Conservation (phyloP, 2,113 vertebrate genomes). For the Paraplagusia blochii region DNA sequence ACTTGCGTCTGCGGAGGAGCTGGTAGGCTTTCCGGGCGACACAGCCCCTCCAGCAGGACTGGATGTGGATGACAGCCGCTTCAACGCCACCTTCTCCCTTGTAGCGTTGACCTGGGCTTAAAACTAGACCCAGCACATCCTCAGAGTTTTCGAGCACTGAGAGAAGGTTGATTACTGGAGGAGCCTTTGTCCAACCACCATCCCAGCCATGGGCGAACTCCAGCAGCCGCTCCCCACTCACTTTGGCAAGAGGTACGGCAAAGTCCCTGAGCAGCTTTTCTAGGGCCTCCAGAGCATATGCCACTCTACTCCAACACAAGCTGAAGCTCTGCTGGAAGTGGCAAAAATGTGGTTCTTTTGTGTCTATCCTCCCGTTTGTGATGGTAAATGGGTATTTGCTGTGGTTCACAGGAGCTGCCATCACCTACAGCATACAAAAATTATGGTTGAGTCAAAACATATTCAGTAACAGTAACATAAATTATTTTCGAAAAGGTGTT, state of each 20-base stretch:
- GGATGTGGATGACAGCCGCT: conserved; percentile 74
- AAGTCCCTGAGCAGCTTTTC: conserved; percentile 75
- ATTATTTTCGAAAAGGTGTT: not conserved
- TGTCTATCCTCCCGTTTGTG: conserved; percentile 67
- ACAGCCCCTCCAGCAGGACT: conserved; percentile 76
- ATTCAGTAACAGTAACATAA: not conserved
- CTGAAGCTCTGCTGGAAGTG: conserved; percentile 74
- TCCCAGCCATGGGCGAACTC: conserved; percentile 57
- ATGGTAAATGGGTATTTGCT: conserved; percentile 58
- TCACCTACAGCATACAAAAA: conserved; percentile 56
- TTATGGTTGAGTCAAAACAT: conserved; percentile 12
- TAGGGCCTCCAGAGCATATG: conserved; percentile 65
- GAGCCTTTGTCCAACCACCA: conserved; percentile 36
- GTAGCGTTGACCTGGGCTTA: conserved; percentile 77
- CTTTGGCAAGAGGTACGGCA: conserved; percentile 73
- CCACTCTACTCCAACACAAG: conserved; percentile 70
- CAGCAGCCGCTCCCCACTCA: conserved; percentile 63
- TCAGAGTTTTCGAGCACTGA: conserved; percentile 74
- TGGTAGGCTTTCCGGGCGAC: conserved; percentile 63
- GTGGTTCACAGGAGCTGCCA: not conserved
- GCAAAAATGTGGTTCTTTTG: conserved; percentile 66
- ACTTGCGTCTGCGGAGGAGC: conserved; percentile 58
- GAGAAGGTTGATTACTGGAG: conserved; percentile 58
- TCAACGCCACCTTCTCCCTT: conserved; percentile 71
- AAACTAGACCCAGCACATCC: conserved; percentile 62